phyloP scores from a whole-genome alignment of 2,113 vertebrate genomes.

The Cathartes aura region DNA sequence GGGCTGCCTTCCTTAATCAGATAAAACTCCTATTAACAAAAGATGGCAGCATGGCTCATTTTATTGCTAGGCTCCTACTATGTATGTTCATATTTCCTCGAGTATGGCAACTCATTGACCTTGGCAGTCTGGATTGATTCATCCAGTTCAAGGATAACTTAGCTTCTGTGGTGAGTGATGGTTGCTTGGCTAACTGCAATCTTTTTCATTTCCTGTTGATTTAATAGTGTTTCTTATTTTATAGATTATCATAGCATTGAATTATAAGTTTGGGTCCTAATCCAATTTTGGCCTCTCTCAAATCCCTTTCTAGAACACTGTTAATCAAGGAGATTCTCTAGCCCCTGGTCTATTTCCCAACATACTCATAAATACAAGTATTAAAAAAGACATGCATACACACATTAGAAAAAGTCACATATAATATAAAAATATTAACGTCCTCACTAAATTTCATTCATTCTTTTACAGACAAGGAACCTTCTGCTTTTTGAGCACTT shows the following conservation, averaged over 20 bases:
- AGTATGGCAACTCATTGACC: constrained; percentile 54
- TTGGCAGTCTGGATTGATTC: constrained; percentile 61
- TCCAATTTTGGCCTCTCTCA: neutral
- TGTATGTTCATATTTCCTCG: constrained; percentile 34
- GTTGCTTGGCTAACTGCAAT: constrained; percentile 19
- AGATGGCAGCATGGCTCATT: constrained; percentile 6
- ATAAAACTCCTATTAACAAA: constrained; percentile 26
- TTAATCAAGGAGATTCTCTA: constrained; percentile 3
- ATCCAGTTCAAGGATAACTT: constrained; percentile 56
- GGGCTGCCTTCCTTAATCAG: constrained; percentile 20
- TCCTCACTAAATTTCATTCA: neutral
- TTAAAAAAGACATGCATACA: neutral
- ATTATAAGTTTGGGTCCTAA: constrained; percentile 39
- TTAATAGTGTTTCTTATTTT: constrained; percentile 61
- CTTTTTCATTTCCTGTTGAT: constrained; percentile 63
- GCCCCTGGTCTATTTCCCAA: neutral
- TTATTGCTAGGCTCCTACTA: constrained; percentile 15
- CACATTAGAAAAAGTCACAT: neutral
- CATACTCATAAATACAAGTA: neutral
- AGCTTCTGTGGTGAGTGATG: constrained; percentile 43
- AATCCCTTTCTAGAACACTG: neutral
- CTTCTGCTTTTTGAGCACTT: neutral
- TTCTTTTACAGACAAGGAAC: neutral
- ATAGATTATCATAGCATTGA: constrained; percentile 50
- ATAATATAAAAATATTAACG: neutral